Conservation (phyloP, 2,888 invertebrate genomes). For the Spodoptera exigua region DNA sequence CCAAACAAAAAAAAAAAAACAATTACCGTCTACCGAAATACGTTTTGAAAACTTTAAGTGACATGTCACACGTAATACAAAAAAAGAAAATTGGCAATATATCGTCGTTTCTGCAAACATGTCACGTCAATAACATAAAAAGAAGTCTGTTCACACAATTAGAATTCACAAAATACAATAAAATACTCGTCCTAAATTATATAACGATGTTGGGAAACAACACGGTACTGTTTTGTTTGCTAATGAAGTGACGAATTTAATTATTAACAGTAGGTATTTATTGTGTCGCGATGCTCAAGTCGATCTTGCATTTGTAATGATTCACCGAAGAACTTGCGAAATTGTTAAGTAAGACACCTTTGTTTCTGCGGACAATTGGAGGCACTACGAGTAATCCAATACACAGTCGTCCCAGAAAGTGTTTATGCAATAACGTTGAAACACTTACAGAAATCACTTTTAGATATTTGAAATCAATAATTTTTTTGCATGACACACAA, state of each 20-base stretch:
- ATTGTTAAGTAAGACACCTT: conserved; percentile 64
- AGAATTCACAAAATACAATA: conserved; percentile 22
- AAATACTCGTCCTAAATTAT: conserved; percentile 25
- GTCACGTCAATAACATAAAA: conserved; percentile 13
- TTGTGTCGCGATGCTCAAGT: conserved; percentile 57
- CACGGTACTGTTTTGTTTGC: conserved; percentile 31
- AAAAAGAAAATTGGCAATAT: too few relatives aligned
- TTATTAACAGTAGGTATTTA: conserved; percentile 55
- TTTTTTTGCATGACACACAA: conserved; percentile 10
- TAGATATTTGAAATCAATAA: conserved; percentile 16
- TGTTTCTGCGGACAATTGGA: conserved; percentile 41
- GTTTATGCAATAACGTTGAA: conserved; percentile 15
- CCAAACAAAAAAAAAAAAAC: too few relatives aligned
- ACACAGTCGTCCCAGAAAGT: conserved; percentile 12
- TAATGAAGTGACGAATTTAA: conserved; percentile 57
- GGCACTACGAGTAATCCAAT: conserved; percentile 31
- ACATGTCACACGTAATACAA: too few relatives aligned
- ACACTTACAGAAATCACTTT: conserved; percentile 13
- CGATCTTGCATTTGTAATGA: conserved; percentile 65
- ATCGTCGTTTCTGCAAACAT: conserved; percentile 1
- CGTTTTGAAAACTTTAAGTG: too few relatives aligned
- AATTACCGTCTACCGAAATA: too few relatives aligned
- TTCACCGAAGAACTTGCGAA: conserved; percentile 63
- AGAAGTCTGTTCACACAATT: conserved; percentile 15
- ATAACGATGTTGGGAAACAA: conserved; percentile 34